Conservation (phyloP, 2,797 vertebrate species). For the Eulemur rubriventer region DNA sequence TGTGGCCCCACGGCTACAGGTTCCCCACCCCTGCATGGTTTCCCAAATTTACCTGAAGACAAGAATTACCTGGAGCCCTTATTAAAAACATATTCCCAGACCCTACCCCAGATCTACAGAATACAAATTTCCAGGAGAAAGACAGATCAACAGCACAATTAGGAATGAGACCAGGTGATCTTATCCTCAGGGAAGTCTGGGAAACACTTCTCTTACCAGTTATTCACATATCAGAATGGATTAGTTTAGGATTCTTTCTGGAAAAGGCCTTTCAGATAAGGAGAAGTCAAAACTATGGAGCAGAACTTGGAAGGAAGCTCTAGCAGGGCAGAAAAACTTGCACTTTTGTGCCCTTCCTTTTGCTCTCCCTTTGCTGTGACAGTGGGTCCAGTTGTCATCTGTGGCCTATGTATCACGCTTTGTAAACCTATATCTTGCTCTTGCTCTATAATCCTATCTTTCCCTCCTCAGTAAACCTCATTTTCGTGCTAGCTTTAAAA, state of each 20-base stretch:
- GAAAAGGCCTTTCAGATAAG: not conserved
- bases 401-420: too few species aligned
- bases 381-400: too few species aligned
- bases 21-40: not conserved
- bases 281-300: not conserved
- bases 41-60: slow-evolving; percentile 8
- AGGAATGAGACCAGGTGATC: not conserved
- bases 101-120: not conserved
- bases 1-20: not conserved
- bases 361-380: too few species aligned
- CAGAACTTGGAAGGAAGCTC: not conserved
- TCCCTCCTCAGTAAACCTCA: too few species aligned
- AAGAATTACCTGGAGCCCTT: slow-evolving; percentile 8
- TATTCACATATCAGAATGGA: not conserved
- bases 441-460: too few species aligned
- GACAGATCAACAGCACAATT: not conserved
- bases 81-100: slow-evolving; percentile 23
- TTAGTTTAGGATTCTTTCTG: slow-evolving; percentile 24
- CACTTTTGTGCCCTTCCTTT: too few species aligned
- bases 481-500: too few species aligned
- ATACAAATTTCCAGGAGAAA: slow-evolving; percentile 21
- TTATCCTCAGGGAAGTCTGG: not conserved
- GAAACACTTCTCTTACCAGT: not conserved
- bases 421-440: too few species aligned
- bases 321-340: not conserved